Evolutionary conservation across 35 echinoderm and acorn worm species (phyloP), one percentile per base, ranked within the genome.

Genomic region (Lytechinus variegatus): DNA sequence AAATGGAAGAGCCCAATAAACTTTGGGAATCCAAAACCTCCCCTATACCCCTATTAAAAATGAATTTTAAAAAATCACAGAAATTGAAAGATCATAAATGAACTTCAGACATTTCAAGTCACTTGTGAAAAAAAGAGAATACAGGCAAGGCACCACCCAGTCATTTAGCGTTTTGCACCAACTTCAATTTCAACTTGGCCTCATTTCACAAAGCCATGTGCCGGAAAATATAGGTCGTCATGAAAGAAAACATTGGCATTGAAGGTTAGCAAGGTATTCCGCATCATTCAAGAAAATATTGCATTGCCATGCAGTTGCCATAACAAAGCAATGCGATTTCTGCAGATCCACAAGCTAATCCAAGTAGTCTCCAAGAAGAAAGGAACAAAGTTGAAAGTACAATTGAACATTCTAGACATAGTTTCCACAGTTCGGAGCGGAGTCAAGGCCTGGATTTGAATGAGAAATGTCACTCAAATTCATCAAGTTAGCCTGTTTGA

Each of bases 191-290:
- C 66, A n/a, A 19, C 66, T 79, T 79, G 66, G 66, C 66, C 66
- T 79, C 66, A 79, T 79, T 79, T 79, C 21, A 79, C 66, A 27
- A 71, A 79, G 21, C 66, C 66, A 79, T 79, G 66, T 79, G 66
- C 66, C 66, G 19, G 1, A 79, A 79, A 79, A 79, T 79, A 79
- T 79, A 79, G 66, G 66, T 79, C 66, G n/a, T 4, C 21, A n/a
- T 79, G 66, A 79, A 79, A 79, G 66, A 79, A 79, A 79, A 79
- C 66, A 79, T 79, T 79, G 66, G 66, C 66, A 79, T 79, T 79
- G 66, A 79, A 79, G 66, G 66, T 79, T 19, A 79, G 66, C n/a
- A 6, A 16, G 16, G 19, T 79, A 79, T 79, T 79, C 66, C 16
- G n/a, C n/a, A 16, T 79, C 66, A 79, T 79, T 79, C 66, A 79